phyloP scores from a whole-genome alignment of 1,140 invertebrate species.

The Drosophila repletoides region DNA sequence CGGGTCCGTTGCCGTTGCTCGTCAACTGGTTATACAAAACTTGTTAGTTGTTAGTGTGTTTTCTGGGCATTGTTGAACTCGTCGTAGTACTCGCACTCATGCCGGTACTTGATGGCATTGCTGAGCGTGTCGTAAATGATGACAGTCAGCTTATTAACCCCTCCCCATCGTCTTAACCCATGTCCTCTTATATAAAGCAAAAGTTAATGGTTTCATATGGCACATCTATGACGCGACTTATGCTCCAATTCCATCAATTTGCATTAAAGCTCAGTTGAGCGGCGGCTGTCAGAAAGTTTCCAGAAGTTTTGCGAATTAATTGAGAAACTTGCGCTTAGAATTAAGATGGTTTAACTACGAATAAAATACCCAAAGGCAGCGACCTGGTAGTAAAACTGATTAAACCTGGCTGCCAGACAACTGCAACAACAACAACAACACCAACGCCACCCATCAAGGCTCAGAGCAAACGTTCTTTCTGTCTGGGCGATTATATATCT shows the following conservation, averaged over 20 bases:
- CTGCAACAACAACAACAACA: conserved; percentile 27
- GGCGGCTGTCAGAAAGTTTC: conserved; percentile 53
- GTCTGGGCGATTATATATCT: background rate
- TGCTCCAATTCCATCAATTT: conserved; percentile 58
- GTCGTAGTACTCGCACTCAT: too few relatives aligned
- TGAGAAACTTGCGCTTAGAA: conserved; percentile 60
- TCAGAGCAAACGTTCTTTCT: conserved; percentile 3
- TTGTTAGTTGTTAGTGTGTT: conserved; percentile 34
- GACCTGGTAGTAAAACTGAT: conserved; percentile 70
- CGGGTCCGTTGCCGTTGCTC: too few relatives aligned
- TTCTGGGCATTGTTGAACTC: conserved; percentile 40
- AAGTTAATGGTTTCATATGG: conserved; percentile 46
- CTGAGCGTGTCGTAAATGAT: conserved; percentile 65
- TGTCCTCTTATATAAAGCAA: conserved; percentile 33
- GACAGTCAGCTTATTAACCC: conserved; percentile 62
- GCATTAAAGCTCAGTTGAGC: conserved; percentile 50
- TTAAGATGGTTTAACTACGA: conserved; percentile 24
- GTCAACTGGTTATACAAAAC: conserved; percentile 55
- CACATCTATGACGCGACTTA: conserved; percentile 36
- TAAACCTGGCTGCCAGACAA: conserved; percentile 48
- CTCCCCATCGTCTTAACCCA: background rate
- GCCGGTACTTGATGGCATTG: conserved; percentile 52
- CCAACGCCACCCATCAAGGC: too few relatives aligned
- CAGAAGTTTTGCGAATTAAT: conserved; percentile 70
- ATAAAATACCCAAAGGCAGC: conserved; percentile 26